Base-by-base conservation (phyloP, 2,888 invertebrate species). In the Thelaira solivaga region DNA sequence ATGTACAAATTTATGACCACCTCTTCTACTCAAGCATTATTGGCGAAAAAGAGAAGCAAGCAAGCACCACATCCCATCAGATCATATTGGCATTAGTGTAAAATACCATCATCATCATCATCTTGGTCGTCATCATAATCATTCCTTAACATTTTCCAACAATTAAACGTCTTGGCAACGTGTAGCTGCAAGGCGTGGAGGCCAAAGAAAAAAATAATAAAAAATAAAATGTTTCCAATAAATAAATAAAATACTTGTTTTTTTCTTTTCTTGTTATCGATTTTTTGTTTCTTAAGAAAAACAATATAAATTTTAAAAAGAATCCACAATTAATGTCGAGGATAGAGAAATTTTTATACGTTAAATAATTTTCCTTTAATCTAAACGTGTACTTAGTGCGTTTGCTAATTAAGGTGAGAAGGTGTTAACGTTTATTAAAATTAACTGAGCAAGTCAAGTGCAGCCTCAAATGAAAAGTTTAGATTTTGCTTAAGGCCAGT, bases 1-100 rank as follows among this genome's bases (percentile, higher is more conserved):
- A 80, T 82, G 81, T 53, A 49, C 76, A 82, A 85, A 84, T 82
- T 85, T 85, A 85, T 84, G 83, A 76, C 73, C 76, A 59, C 61
- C 61, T 78, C 74, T n/a, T 59, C 68, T 36, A 41, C 26, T 59
- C 26, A 26, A 43, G 47, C 64, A 64, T 53, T 55, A 41, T 49
- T 62, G 20, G 24, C 34, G 26, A 53, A 39, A 41, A 65, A 7
- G 16, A n/a, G 36, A 22, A 36, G 47, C 45, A 47, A 36, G 47
- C n/a, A 43, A 49, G 22, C 45, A 36, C 10, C 36, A 11, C 11
- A 36, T 2, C 34, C 11, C 65, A 67, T 24, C 53, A 39, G 47
- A 49, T 22, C 51, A 64, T 49, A 62, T 55, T 24, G 45, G 75
- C 55, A 51, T 49, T 64, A 69, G 36, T 51, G 65, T 51, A 51